Evolutionary conservation across 2,888 invertebrate species (phyloP).

Genomic region (Drosophila pseudotakahashii): DNA sequence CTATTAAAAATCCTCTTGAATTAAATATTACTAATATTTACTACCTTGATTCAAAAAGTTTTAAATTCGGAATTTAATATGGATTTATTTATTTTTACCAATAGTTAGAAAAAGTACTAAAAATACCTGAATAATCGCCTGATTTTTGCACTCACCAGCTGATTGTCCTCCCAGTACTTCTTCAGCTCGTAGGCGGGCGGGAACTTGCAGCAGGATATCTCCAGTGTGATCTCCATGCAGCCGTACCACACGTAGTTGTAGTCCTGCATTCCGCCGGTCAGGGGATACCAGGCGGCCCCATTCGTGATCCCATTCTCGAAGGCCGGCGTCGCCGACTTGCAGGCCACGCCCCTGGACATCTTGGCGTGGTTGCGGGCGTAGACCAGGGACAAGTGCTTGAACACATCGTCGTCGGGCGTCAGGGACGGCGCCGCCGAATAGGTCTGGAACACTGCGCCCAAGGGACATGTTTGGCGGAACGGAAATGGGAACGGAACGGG

Average conservation of each 20-base stretch:
- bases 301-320: conserved; percentile 97
- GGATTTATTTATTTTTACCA: no score
- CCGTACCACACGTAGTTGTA: conserved; percentile 97
- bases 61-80: no score
- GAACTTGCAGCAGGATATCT: conserved; percentile 97
- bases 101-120: no score
- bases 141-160: conserved; percentile 86
- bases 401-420: conserved; percentile 96
- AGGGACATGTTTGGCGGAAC: conserved; percentile 85
- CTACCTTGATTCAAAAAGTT: no score
- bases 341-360: conserved; percentile 94
- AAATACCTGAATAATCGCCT: no score
- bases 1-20: no score
- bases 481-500: no score
- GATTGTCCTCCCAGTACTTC: conserved; percentile 95
- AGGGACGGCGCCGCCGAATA: conserved; percentile 92
- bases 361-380: conserved; percentile 95
- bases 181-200: conserved; percentile 92
- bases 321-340: conserved; percentile 90
- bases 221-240: conserved; percentile 97
- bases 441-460: conserved; percentile 93
- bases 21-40: no score
- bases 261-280: conserved; percentile 90
- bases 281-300: conserved; percentile 96
- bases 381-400: conserved; percentile 92